phyloP scores from a whole-genome alignment of 2,888 invertebrate genomes.

The Stegophylla sp. region DNA sequence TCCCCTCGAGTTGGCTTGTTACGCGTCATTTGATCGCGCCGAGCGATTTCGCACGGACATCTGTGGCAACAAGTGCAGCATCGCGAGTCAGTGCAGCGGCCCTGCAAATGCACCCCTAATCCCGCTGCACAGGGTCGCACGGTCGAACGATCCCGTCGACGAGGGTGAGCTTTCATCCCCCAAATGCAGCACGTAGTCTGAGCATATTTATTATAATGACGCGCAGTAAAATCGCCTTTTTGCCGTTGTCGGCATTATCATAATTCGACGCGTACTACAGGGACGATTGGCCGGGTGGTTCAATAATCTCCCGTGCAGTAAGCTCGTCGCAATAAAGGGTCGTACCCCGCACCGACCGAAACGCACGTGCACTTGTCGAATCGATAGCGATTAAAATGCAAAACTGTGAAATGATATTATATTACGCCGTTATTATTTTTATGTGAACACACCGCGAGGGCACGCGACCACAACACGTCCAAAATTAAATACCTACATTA shows the following conservation, averaged over 20 bases:
- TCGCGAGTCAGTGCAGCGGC: neutral
- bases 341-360: neutral
- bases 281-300: too few relatives aligned
- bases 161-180: conserved; percentile 1
- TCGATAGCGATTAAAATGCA: neutral
- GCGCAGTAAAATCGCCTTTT: neutral
- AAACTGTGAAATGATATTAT: neutral
- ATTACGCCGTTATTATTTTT: too few relatives aligned
- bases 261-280: neutral
- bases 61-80: conserved; percentile 15
- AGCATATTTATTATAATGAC: neutral
- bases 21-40: too few relatives aligned
- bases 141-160: neutral
- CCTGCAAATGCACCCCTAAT: neutral
- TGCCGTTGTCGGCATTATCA: neutral
- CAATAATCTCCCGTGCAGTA: neutral
- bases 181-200: neutral
- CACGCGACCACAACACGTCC: too few relatives aligned
- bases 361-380: neutral
- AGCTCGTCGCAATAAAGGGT: too few relatives aligned
- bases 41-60: neutral
- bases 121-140: neutral
- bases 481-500: too few relatives aligned
- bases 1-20: too few relatives aligned
- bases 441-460: too few relatives aligned